Conservation (phyloP, 2,113 vertebrate species). For the Oryzias melastigma region DNA sequence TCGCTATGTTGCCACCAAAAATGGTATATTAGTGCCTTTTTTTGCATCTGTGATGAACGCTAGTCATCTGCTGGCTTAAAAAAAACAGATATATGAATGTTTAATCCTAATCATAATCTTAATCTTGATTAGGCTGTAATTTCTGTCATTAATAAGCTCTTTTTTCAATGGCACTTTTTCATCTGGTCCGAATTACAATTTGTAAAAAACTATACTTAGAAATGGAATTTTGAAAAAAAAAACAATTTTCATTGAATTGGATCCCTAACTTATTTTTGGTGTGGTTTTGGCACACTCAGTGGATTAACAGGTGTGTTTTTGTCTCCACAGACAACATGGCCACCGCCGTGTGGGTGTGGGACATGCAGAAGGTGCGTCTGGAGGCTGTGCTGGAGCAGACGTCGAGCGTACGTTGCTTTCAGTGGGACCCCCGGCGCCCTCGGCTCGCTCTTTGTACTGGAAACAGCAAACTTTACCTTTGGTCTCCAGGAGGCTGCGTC, state of each 20-base stretch:
- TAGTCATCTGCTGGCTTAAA: too few species aligned
- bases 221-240: too few species aligned
- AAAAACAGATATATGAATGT: too few species aligned
- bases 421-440: slow-evolving; percentile 87
- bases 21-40: slow-evolving; percentile 64
- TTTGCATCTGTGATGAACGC: background rate
- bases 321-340: slow-evolving; percentile 84
- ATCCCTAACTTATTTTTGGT: background rate
- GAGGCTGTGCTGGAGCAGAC: slow-evolving; percentile 87
- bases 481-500: slow-evolving; percentile 87
- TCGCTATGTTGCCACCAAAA: slow-evolving; percentile 90
- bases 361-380: slow-evolving; percentile 84
- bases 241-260: too few species aligned
- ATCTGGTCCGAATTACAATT: too few species aligned
- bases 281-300: background rate
- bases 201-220: too few species aligned
- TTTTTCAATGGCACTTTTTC: too few species aligned
- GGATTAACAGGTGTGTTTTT: slow-evolving; percentile 16
- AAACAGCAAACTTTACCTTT: slow-evolving; percentile 84
- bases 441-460: slow-evolving; percentile 89
- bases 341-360: slow-evolving; percentile 90
- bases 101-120: too few species aligned
- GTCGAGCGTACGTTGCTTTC: slow-evolving; percentile 80
- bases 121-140: too few species aligned
- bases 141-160: too few species aligned